Conservation (phyloP, 1,140 invertebrate species). For the Magallana ariakensis region DNA sequence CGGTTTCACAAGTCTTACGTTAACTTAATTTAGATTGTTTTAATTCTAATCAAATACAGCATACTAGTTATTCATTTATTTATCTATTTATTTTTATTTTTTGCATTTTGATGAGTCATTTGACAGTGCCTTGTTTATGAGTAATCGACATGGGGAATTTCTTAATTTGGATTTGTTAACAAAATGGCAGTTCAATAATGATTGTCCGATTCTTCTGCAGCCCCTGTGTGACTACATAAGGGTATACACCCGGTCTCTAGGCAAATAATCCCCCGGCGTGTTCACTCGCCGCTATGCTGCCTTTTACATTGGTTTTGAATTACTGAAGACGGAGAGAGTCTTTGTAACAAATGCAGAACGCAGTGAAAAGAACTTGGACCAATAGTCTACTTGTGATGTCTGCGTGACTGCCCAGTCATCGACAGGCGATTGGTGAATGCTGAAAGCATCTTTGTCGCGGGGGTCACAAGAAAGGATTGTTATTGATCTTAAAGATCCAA, state of each 20-base stretch:
- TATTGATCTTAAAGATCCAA: not conserved
- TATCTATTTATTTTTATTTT: too few relatives aligned
- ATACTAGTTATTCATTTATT: too few relatives aligned
- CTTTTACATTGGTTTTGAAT: not conserved
- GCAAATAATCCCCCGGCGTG: slow-evolving; percentile 1
- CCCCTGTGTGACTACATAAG: too few relatives aligned
- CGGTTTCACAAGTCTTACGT: too few relatives aligned
- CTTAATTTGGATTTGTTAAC: too few relatives aligned
- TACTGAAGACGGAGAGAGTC: not conserved
- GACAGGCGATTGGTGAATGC: not conserved
- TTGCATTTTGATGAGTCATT: too few relatives aligned
- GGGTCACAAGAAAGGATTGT: not conserved
- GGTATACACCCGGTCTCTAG: not conserved
- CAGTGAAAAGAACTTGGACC: not conserved
- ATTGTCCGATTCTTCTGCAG: too few relatives aligned
- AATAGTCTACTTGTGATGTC: not conserved
- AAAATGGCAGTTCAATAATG: too few relatives aligned
- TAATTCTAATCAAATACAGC: too few relatives aligned
- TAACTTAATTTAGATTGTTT: too few relatives aligned
- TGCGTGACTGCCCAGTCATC: not conserved
- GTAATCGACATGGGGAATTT: too few relatives aligned
- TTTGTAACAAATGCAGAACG: not conserved
- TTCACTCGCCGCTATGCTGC: not conserved
- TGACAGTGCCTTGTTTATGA: too few relatives aligned
- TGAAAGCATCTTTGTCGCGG: not conserved